Percentiles rank a stretch among this genome's conserved stretches.
These are phyloP conservation scores for Prenolepis imparis DNA, from an alignment of 2,888 invertebrate genomes.

Conservation along the genomic window DNA sequence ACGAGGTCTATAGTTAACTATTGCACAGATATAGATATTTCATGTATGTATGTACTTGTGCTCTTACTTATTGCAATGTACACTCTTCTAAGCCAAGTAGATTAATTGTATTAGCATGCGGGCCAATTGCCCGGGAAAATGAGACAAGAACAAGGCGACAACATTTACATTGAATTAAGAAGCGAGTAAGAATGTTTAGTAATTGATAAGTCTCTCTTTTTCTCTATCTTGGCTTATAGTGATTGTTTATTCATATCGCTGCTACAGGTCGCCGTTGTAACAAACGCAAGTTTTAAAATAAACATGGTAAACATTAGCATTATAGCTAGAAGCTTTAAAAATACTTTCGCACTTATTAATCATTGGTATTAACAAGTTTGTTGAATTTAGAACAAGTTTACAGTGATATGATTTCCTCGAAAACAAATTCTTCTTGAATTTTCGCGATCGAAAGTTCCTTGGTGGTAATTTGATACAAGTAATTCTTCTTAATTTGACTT, in stretches of 20 bases:
- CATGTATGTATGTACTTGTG: background rate
- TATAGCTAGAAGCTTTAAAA: background rate
- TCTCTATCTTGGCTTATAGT: background rate
- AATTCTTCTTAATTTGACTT: background rate
- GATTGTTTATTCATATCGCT: background rate
- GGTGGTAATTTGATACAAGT: background rate
- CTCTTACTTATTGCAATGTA: conserved; percentile 1
- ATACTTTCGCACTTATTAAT: conserved; percentile 8
- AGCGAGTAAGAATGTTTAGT: background rate
- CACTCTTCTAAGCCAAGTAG: conserved; percentile 33
- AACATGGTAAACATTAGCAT: conserved; percentile 14
- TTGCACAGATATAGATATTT: background rate
- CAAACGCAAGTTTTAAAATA: conserved; percentile 29
- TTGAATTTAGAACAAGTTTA: background rate
- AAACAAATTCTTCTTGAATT: background rate
- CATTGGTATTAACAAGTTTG: conserved; percentile 18
- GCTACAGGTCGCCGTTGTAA: conserved; percentile 30
- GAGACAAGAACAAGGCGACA: background rate
- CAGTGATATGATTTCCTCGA: background rate
- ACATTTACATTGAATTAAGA: background rate
- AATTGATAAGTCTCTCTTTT: conserved; percentile 3
- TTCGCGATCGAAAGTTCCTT: background rate
- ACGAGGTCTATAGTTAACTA: background rate
- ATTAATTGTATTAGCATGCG: conserved; percentile 46
- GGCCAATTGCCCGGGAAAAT: conserved; percentile 64